Percentiles rank a stretch among this genome's conserved stretches.
These are phyloP conservation scores for Schizaphis graminum DNA, from an alignment of 2,888 invertebrate species.

Conservation along the genomic window DNA sequence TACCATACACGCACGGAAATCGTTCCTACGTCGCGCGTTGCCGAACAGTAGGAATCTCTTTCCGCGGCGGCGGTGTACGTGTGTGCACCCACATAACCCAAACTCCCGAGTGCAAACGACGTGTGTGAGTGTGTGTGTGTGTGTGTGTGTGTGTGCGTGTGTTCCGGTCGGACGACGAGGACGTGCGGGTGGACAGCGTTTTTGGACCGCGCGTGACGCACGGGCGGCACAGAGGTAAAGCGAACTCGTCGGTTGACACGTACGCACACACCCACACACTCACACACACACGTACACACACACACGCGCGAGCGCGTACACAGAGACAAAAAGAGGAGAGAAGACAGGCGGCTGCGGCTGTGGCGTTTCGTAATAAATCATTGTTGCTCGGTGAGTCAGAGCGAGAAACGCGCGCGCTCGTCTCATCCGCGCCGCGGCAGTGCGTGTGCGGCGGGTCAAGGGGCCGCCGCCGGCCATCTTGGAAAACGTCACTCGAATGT, in stretches of 20 bases:
- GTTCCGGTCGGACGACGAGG: neutral
- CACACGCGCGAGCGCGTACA: too few relatives aligned
- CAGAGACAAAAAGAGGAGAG: slow-evolving; percentile 24
- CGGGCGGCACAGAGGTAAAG: neutral
- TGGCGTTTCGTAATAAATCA: slow-evolving; percentile 67
- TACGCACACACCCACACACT: neutral
- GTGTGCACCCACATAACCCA: neutral
- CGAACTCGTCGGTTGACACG: slow-evolving; percentile 44
- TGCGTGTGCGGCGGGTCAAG: slow-evolving; percentile 66
- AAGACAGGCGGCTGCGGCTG: neutral
- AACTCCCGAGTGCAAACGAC: neutral
- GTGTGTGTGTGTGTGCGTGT: neutral
- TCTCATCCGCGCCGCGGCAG: neutral
- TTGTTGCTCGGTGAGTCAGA: slow-evolving; percentile 67
- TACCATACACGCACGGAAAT: neutral
- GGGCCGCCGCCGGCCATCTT: slow-evolving; percentile 67
- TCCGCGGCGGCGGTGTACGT: neutral
- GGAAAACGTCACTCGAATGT: slow-evolving; percentile 68
- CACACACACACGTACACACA: neutral
- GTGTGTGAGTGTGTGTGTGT: too few relatives aligned
- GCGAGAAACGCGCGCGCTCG: slow-evolving; percentile 43
- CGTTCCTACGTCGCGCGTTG: slow-evolving; percentile 30
- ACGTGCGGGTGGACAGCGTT: neutral
- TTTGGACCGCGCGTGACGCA: slow-evolving; percentile 29
- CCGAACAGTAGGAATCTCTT: slow-evolving; percentile 52